These are phyloP conservation scores for Gadopsis marmoratus DNA, from an alignment of 2,797 vertebrate genomes.

Conservation along the genomic window DNA sequence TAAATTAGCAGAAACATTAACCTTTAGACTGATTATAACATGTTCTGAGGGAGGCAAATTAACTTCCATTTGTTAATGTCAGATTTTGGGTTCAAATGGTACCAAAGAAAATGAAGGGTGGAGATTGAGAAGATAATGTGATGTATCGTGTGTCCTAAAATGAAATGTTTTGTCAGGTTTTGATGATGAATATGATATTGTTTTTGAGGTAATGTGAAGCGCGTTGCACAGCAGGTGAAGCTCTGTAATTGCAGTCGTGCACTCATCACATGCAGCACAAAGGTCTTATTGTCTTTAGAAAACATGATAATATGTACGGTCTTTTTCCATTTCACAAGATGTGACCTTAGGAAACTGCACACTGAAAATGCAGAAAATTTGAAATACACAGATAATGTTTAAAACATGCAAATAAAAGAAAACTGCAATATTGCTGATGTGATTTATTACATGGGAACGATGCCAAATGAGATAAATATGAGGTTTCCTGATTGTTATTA, in stretches of 20 bases:
- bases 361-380: slow-evolving; percentile 35
- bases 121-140: slow-evolving; percentile 75
- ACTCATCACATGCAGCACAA: slow-evolving; percentile 70
- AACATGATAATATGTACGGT: slow-evolving; percentile 44
- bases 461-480: slow-evolving; percentile 59
- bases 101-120: slow-evolving; percentile 70
- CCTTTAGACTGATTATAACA: slow-evolving; percentile 87
- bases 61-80: slow-evolving; percentile 88
- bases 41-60: slow-evolving; percentile 84
- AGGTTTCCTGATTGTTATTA: slow-evolving; percentile 56
- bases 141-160: slow-evolving; percentile 65
- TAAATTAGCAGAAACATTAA: slow-evolving; percentile 92
- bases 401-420: slow-evolving; percentile 31
- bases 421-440: slow-evolving; percentile 7
- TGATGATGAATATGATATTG: slow-evolving; percentile 74
- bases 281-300: slow-evolving; percentile 73
- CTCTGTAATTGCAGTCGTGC: slow-evolving; percentile 79
- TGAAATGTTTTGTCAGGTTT: slow-evolving; percentile 79
- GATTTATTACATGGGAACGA: slow-evolving; percentile 47
- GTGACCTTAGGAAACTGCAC: slow-evolving; percentile 26
- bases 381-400: slow-evolving; percentile 39
- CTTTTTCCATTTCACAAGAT: slow-evolving; percentile 46
- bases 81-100: slow-evolving; percentile 79
- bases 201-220: slow-evolving; percentile 71
- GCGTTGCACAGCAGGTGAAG: slow-evolving; percentile 70